phyloP scores from a whole-genome alignment of 2,888 invertebrate genomes.

The Orgyia antiqua region DNA sequence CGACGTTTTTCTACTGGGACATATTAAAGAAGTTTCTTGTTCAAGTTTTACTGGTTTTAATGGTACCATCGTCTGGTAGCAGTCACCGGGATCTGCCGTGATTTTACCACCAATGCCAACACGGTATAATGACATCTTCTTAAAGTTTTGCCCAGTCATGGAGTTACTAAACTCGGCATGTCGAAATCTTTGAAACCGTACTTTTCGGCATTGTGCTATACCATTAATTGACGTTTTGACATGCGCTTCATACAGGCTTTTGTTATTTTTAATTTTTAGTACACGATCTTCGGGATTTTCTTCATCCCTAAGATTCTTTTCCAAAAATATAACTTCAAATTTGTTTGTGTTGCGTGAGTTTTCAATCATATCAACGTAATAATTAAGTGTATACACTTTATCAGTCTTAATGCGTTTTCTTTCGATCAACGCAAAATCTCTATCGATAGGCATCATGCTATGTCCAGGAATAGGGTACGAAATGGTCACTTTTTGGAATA shows the following conservation, averaged over 20 bases:
- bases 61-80: too few relatives aligned
- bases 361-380: neutral
- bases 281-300: too few relatives aligned
- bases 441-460: conserved; percentile 25
- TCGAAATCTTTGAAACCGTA: neutral
- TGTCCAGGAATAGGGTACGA: conserved; percentile 22
- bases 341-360: conserved; percentile 5
- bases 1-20: too few relatives aligned
- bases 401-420: conserved; percentile 8
- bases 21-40: too few relatives aligned
- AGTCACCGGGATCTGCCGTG: too few relatives aligned
- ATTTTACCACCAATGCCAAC: neutral
- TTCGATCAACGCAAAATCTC: conserved; percentile 24
- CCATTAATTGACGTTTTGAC: conserved; percentile 1
- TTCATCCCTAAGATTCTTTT: too few relatives aligned
- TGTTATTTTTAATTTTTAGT: conserved; percentile 6
- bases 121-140: neutral
- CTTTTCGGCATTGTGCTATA: conserved; percentile 1
- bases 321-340: too few relatives aligned
- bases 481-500: conserved; percentile 14
- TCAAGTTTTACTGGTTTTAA: too few relatives aligned
- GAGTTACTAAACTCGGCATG: neutral
- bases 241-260: neutral
- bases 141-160: neutral
- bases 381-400: conserved; percentile 6